Evolutionary conservation across 2,888 invertebrate genomes (phyloP).

Genomic region (Euphydryas editha): DNA sequence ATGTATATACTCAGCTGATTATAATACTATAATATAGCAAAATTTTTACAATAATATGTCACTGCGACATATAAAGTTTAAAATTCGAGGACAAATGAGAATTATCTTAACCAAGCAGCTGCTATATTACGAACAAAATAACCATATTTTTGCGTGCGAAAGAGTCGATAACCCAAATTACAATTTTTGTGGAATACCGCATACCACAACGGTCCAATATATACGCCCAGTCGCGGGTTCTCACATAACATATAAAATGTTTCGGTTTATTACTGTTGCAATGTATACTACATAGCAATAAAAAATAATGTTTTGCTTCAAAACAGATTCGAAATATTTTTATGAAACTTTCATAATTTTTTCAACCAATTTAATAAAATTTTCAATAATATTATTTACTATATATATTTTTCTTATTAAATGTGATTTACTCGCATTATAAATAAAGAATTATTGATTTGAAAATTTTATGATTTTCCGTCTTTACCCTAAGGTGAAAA

Average conservation of each 20-base stretch:
- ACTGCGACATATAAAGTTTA: too few relatives aligned
- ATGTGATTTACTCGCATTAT: too few relatives aligned
- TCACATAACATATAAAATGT: conserved; percentile 16
- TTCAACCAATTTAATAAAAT: background rate
- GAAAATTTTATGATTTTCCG: too few relatives aligned
- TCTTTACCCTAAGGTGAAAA: too few relatives aligned
- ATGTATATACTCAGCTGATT: too few relatives aligned
- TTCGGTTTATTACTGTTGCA: background rate
- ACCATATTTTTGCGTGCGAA: background rate
- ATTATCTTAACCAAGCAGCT: too few relatives aligned
- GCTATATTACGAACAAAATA: too few relatives aligned
- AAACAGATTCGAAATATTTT: background rate
- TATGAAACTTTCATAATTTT: background rate
- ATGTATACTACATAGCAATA: conserved; percentile 5
- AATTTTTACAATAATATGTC: too few relatives aligned
- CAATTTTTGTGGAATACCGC: conserved; percentile 9
- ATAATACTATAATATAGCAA: too few relatives aligned
- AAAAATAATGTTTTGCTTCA: conserved; percentile 15
- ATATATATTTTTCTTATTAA: background rate
- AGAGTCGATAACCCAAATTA: conserved; percentile 19
- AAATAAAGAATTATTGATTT: too few relatives aligned
- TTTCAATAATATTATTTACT: background rate
- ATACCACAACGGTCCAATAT: conserved; percentile 8
- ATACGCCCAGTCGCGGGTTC: conserved; percentile 12
- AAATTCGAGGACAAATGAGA: too few relatives aligned